Base-by-base conservation (phyloP, 2,888 invertebrate species). In the Phaonia tiefii region DNA sequence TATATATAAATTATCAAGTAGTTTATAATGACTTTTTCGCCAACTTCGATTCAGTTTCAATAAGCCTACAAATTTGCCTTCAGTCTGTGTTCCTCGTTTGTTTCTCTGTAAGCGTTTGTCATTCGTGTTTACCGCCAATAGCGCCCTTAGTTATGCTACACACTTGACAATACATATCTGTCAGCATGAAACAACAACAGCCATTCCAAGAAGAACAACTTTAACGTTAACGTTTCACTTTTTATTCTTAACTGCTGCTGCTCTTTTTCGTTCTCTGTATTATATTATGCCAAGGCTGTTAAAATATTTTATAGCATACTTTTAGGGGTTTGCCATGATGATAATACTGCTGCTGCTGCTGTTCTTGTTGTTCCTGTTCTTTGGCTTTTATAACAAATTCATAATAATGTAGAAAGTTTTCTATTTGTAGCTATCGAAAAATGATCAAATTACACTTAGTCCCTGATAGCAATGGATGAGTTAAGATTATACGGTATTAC, bases 381-480 rank as follows among this genome's bases (percentile, higher is more conserved):
- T 54, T 54, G 51, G n/a, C 25, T 54, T 54, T 54, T 54, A 25
- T 54, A 22, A 54, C 54, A 44, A 44, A 46, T 44, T 65, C 54
- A 46, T 65, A 44, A 26, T 46, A 26, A 17, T 2, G 44, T 7
- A 20, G 39, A 65, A 65, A 46, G 46, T 46, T 65, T 65, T 20
- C 22, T 25, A 25, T 54, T 10, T 46, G 25, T 26, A 46, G 44
- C 65, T 71, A 72, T 60, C 42, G 26, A 75, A 72, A 75, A 75
- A 54, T 75, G 44, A 75, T 79, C 58, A 79, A 72, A 79, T 44
- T 75, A 63, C 60, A 79, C 60, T 67, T 67, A 60, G 44, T 63
- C 20, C 51, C 60, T 54, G 37, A 72, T 72, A 54, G 66, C 56
- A 75, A 79, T 75, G 60, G 49, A 25, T 79, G 66, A 75, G 70